Base-by-base conservation (phyloP, 2,888 invertebrate genomes). In the Tenthredo distinguenda region DNA sequence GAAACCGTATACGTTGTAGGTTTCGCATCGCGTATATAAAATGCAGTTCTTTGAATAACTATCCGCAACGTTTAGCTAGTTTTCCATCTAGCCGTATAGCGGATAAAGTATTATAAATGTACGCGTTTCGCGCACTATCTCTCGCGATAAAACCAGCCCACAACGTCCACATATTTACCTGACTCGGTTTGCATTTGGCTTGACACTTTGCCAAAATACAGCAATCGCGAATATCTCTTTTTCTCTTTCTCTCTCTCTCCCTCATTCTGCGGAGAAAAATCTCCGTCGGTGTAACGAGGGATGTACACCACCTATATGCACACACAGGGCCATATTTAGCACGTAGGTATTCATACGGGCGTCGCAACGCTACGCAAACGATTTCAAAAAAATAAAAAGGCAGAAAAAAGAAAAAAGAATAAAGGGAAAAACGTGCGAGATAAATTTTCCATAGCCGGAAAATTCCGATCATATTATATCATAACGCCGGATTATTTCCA, bases 191-290 rank as follows among this genome's bases (percentile, higher is more conserved):
- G 34, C 81, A 62, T 81, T 81, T 62, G 58, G 81, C 21, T 58
- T 81, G 81, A 81, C 81, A 81, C 81, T 81, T 40, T 81, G 81
- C 81, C 81, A 81, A 62, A 81, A 50, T 62, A 50, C 81, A 50
- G 43, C 6, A 74, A 43, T 74, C 40, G 43, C 74, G 34, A 21
- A 12, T 26, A 10, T 62, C 62, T 62, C 26, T 62, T 9, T 62
- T 3, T 26, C 62, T 26, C 62, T 62, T 3, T 62, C 21, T 10
- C 62, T 26, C 2, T 58, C 9, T 58, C 9, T 58, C 21, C 26
- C 26, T 55, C 55, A 15, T 47, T 55, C n/a, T n/a, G 55, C 55
- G n/a, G n/a, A n/a, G 55, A 55, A 55, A 55, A 55, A 55, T n/a
- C 55, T 55, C 55, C 21, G n/a, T n/a, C 18, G 21, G 21, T 58